Conservation (phyloP, 2,113 vertebrate genomes). For the Thalassarche chlororhynchos region DNA sequence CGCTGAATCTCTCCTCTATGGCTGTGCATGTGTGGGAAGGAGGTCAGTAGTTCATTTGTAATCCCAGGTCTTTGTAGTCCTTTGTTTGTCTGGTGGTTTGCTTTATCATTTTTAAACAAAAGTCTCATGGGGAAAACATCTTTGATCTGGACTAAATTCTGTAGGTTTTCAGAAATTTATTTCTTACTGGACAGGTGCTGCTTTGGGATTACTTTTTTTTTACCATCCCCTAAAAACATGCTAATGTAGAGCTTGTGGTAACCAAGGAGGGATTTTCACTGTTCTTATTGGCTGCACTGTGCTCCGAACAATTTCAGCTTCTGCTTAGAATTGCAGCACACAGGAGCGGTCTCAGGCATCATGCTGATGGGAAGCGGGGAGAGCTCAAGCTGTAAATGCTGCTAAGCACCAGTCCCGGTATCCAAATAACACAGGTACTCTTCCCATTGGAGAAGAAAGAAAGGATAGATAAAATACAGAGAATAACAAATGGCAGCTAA, state of each 20-base stretch:
- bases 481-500: not conserved
- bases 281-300: not conserved
- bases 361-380: not conserved
- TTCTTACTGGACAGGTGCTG: not conserved
- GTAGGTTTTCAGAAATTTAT: not conserved
- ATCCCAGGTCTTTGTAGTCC: not conserved
- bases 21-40: not conserved
- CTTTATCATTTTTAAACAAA: constrained; percentile 5
- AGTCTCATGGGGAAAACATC: not conserved
- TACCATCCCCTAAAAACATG: not conserved
- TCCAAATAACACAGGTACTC: not conserved
- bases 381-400: not conserved
- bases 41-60: not conserved
- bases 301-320: not conserved
- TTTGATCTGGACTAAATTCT: not conserved
- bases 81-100: not conserved
- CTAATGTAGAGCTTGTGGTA: not conserved
- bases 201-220: not conserved
- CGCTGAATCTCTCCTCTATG: not conserved
- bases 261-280: not conserved
- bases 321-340: constrained; percentile 9
- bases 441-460: not conserved
- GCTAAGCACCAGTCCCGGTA: not conserved
- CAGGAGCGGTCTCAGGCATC: not conserved
- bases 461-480: not conserved